Evolutionary conservation across 2,797 vertebrate genomes (phyloP), one percentile per base, ranked within the genome.

Genomic region (Urocyon cinereoargenteus): DNA sequence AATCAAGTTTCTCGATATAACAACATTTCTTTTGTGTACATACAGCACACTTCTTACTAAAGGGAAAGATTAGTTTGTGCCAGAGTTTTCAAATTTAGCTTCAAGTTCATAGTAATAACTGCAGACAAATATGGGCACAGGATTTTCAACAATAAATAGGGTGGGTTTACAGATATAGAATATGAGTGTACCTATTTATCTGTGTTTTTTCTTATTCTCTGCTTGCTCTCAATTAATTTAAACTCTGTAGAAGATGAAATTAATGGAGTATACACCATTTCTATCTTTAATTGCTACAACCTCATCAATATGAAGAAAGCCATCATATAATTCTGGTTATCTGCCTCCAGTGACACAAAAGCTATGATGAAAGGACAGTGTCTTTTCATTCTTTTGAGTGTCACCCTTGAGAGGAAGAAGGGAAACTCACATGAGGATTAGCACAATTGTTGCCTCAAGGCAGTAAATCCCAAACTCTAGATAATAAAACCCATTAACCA

Each of bases 61-160:
- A 57, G 45, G 94, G 88, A 89, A 97, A 98, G 95, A n/a, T 3
- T 96, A 82, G 86, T 95, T 73, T 90, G 45, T 31, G 68, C 92
- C 73, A 92, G 94, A 84, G 16, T 59, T 45, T 36, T 59, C 86
- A 53, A 70, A 72, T 90, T 85, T 91, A 51, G 68, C 4, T 97
- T 97, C 40, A 97, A 66, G 86, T 88, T 34, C 92, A 95, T 0
- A 97, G 90, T 88, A 11, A 31, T 55, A 96, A 96, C 64, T 85
- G 53, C 4, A 66, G 19, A 85, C 45, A 93, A 81, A 68, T 11
- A 75, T 0, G 51, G 86, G 55, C 24, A 73, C n/a, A 61, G 64
- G n/a, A 22, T 73, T 91, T 61, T 78, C 88, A 90, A 61, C 36
- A 92, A 83, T 3, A 34, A 93, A 93, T 24, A 7, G n/a, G 45